These are phyloP conservation scores for Epinotia brunnichana DNA, from an alignment of 2,888 invertebrate genomes.

Conservation along the genomic window DNA sequence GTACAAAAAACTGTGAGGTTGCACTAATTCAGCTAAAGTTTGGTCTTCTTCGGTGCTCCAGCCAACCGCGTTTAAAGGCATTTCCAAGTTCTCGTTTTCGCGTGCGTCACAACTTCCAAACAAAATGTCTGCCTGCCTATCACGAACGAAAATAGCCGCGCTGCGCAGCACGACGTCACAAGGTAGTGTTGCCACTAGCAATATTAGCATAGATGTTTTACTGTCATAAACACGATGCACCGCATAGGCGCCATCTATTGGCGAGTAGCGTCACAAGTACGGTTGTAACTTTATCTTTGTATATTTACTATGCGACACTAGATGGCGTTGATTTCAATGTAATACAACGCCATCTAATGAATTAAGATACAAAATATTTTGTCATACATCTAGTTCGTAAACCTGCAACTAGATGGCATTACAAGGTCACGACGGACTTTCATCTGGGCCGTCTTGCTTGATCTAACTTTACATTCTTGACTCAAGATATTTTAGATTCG, in stretches of 20 bases:
- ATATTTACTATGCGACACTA: neutral
- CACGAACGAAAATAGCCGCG: constrained; percentile 74
- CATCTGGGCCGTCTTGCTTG: too few species aligned
- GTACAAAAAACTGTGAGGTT: constrained; percentile 73
- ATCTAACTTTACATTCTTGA: too few species aligned
- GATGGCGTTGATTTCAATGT: constrained; percentile 22
- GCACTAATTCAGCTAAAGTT: constrained; percentile 70
- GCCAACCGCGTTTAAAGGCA: constrained; percentile 75
- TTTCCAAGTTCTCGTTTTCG: constrained; percentile 57
- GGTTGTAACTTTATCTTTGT: neutral
- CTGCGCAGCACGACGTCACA: constrained; percentile 77
- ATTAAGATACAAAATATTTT: neutral
- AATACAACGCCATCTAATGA: constrained; percentile 19
- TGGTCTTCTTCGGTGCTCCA: constrained; percentile 76
- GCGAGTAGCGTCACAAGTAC: constrained; percentile 14
- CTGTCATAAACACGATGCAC: too few species aligned
- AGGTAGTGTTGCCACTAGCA: constrained; percentile 33
- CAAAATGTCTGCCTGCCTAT: constrained; percentile 80
- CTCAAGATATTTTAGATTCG: too few species aligned
- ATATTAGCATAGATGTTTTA: neutral
- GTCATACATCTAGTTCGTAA: neutral
- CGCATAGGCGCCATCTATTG: constrained; percentile 23
- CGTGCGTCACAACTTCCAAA: constrained; percentile 62
- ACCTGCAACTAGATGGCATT: constrained; percentile 20
- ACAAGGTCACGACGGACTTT: neutral